phyloP scores from a whole-genome alignment of 1,140 invertebrate species.

The Danaus melanippus region DNA sequence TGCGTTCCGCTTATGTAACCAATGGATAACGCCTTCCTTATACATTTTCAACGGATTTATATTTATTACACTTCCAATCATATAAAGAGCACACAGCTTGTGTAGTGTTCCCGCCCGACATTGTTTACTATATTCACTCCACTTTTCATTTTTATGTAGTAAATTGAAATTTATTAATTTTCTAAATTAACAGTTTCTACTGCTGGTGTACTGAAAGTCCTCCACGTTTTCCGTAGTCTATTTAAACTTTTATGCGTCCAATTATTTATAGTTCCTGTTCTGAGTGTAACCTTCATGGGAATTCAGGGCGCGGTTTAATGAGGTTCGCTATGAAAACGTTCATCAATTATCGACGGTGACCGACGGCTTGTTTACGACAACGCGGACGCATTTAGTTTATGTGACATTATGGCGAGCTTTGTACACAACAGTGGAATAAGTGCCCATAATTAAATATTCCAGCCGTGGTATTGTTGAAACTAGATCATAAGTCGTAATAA shows the following conservation, averaged over 20 bases:
- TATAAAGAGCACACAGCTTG: too few relatives aligned
- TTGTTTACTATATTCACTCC: too few relatives aligned
- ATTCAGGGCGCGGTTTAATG: slow-evolving; percentile 66
- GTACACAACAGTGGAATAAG: slow-evolving; percentile 30
- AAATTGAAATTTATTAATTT: too few relatives aligned
- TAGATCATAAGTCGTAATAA: slow-evolving; percentile 17
- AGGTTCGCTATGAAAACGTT: slow-evolving; percentile 58
- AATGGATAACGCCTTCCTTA: slow-evolving; percentile 38
- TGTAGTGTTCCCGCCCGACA: too few relatives aligned
- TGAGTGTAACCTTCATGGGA: slow-evolving; percentile 49
- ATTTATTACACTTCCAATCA: too few relatives aligned
- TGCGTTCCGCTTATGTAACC: slow-evolving; percentile 56
- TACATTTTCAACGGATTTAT: slow-evolving; percentile 22
- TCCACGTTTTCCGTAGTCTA: slow-evolving; percentile 6
- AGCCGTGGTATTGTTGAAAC: slow-evolving; percentile 12
- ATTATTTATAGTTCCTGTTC: slow-evolving; percentile 25
- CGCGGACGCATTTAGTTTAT: slow-evolving; percentile 61
- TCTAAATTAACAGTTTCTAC: too few relatives aligned
- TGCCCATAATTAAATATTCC: slow-evolving; percentile 23
- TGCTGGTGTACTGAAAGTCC: too few relatives aligned
- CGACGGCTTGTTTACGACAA: slow-evolving; percentile 57
- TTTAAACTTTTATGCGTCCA: not conserved
- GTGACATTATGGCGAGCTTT: slow-evolving; percentile 47
- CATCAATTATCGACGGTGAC: slow-evolving; percentile 66
- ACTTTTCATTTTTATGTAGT: too few relatives aligned